A percentile compares a stretch with the other conserved stretches of the same genome.
These are phyloP conservation scores for Pipistrellus pygmaeus DNA, from an alignment of 2,797 vertebrate species.

Conservation along the genomic window DNA sequence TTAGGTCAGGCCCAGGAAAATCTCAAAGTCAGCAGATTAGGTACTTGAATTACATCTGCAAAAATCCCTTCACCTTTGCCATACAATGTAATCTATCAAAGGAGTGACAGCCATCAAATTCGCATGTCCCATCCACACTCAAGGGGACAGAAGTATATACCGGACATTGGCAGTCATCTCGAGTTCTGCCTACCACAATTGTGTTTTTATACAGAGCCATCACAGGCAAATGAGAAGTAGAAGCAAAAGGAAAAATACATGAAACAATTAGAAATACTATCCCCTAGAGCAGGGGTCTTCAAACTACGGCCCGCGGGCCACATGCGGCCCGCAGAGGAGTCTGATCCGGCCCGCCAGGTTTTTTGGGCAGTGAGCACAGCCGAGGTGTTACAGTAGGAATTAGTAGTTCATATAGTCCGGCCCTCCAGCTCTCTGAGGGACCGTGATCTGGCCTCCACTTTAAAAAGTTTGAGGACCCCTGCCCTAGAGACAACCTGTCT, in stretches of 20 bases:
- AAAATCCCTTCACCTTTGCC: not conserved
- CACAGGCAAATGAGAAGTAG: not conserved
- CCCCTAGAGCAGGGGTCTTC: too few relatives aligned
- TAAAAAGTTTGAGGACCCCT: too few relatives aligned
- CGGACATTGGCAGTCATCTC: not conserved
- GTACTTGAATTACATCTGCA: not conserved
- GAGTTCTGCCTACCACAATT: not conserved
- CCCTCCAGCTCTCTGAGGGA: too few relatives aligned
- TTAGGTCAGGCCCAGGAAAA: not conserved
- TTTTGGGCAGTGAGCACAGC: too few relatives aligned
- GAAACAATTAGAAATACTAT: constrained; percentile 8
- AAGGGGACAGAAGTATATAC: not conserved
- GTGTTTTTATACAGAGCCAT: not conserved
- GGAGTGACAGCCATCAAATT: not conserved
- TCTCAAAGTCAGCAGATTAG: not conserved
- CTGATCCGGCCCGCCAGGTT: too few relatives aligned
- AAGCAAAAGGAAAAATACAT: constrained; percentile 21
- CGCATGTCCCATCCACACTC: not conserved
- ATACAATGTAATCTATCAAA: not conserved
- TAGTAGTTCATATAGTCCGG: too few relatives aligned
- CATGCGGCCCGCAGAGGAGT: too few relatives aligned
- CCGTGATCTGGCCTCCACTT: too few relatives aligned
- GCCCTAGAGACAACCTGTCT: not conserved
- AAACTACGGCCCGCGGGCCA: too few relatives aligned
- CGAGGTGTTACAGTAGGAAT: too few relatives aligned